Base-by-base conservation (phyloP, 2,888 invertebrate species). In the Falcaria lacertinaria region DNA sequence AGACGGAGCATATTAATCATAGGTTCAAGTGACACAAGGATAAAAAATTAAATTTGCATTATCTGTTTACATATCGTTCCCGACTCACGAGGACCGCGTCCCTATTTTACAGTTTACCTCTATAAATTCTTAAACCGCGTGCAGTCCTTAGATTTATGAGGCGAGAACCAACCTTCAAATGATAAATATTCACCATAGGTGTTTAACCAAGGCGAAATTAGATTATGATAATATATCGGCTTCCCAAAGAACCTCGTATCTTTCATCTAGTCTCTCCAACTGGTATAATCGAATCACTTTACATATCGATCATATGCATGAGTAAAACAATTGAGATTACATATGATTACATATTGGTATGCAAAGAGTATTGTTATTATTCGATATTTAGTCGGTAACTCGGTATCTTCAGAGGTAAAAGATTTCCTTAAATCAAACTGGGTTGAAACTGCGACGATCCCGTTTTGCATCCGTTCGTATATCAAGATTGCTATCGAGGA, bases 401-500 rank as follows among this genome's bases (percentile, higher is more conserved):
- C 53, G 59, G 52, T 61, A 69, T 62, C 59, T 58, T 60, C 60
- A 52, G 63, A 56, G 58, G 61, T 57, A 56, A 58, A 63, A 60
- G 67, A 64, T 84, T 82, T 86, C 73, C 81, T 80, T 86, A 86
- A 85, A 86, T 84, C 83, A 84, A 85, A 83, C 72, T 59, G 72
- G 62, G 64, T 58, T 57, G 60, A 58, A 49, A 43, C 63, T 60
- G 66, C 66, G 69, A 75, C 70, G 74, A 74, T 81, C 81, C 80
- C 79, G 83, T 86, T 89, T 85, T 82, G 86, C 89, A 89, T 89
- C 84, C 88, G 88, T 86, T 75, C 80, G 81, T 86, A 85, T 78
- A 86, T 89, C 89, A 89, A 89, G 90, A 90, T 90, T 68, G 74
- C 81, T 86, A 89, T 89, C 89, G 60, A 69, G 78, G 79, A 77